Conservation (phyloP, 2,113 vertebrate genomes). For the Paraplagusia blochii region DNA sequence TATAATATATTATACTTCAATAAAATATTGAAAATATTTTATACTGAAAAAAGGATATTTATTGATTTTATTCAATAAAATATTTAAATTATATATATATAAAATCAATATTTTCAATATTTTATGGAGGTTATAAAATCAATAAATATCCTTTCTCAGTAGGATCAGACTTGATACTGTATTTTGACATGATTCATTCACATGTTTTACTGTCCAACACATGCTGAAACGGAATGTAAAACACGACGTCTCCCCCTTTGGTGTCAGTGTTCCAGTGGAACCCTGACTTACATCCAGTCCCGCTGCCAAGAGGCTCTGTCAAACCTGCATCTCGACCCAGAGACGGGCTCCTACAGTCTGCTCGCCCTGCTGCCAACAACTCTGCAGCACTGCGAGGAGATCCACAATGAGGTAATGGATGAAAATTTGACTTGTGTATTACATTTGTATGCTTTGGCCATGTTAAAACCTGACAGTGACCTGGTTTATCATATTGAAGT, state of each 20-base stretch:
- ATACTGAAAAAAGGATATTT: too few relatives aligned
- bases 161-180: too few relatives aligned
- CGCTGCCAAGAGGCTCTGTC: constrained; percentile 84
- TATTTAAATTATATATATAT: too few relatives aligned
- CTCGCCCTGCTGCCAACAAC: constrained; percentile 78
- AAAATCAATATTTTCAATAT: too few relatives aligned
- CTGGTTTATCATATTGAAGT: too few relatives aligned
- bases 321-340: constrained; percentile 77
- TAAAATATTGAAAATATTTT: too few relatives aligned
- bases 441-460: not conserved
- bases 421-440: constrained; percentile 2
- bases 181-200: constrained; percentile 4
- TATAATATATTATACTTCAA: too few relatives aligned
- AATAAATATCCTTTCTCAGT: not conserved
- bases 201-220: not conserved
- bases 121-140: not conserved
- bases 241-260: constrained; percentile 10
- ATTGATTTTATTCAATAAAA: too few relatives aligned
- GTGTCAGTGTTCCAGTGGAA: constrained; percentile 85
- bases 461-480: not conserved
- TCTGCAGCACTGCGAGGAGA: constrained; percentile 87
- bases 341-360: constrained; percentile 73
- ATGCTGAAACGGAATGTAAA: constrained; percentile 1
- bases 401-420: constrained; percentile 91
- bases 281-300: constrained; percentile 87